Conservation (phyloP, 2,797 vertebrate species). For the Rhinichthys osculus region DNA sequence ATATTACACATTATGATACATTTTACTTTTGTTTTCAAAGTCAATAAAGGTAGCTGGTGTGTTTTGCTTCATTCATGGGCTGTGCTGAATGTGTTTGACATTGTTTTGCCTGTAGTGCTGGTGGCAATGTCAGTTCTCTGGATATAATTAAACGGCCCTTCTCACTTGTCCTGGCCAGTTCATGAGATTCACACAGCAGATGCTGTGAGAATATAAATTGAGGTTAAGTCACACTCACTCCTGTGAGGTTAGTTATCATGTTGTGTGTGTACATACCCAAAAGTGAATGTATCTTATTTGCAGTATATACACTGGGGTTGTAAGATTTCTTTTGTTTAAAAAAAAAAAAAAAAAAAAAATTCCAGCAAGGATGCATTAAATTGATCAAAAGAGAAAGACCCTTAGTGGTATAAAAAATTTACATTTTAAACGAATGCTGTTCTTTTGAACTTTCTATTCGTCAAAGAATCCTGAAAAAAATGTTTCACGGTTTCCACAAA, state of each 20-base stretch:
- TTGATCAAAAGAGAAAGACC: not conserved
- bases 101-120: constrained; percentile 71
- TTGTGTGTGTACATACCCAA: not conserved
- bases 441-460: not conserved
- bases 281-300: not conserved
- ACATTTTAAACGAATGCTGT: not conserved
- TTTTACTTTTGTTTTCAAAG: not conserved
- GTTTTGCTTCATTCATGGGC: constrained; percentile 11
- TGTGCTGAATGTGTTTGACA: constrained; percentile 61
- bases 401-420: not conserved
- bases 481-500: too few relatives aligned
- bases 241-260: constrained; percentile 44
- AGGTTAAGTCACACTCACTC: constrained; percentile 62
- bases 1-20: not conserved
- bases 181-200: constrained; percentile 70
- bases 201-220: constrained; percentile 57
- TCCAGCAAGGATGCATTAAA: not conserved
- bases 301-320: not conserved
- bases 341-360: too few relatives aligned
- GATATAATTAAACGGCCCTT: constrained; percentile 78
- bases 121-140: constrained; percentile 67
- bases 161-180: constrained; percentile 79
- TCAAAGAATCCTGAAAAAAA: not conserved
- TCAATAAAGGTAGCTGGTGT: not conserved
- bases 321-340: too few relatives aligned